These are phyloP conservation scores for Dicycla oo DNA, from an alignment of 2,888 invertebrate genomes.

Conservation along the genomic window DNA sequence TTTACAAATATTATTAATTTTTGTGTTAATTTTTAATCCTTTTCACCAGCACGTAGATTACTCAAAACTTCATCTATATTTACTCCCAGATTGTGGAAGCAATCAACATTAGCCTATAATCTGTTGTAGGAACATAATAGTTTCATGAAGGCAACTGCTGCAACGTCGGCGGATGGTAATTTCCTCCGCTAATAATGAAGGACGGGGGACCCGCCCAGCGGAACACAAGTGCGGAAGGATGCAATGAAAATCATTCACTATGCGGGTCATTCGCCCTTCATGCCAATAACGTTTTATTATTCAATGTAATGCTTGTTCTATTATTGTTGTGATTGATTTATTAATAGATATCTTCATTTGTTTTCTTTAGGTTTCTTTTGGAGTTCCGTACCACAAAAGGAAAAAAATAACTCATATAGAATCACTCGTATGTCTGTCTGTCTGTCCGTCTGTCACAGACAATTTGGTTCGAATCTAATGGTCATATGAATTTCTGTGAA, in stretches of 20 bases:
- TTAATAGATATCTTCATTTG: conserved; percentile 1
- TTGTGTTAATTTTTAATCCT: neutral
- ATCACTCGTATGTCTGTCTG: no score
- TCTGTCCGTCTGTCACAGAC: no score
- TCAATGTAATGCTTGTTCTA: conserved; percentile 1
- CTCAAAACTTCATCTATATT: neutral
- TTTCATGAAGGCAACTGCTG: conserved; percentile 57
- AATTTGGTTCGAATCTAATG: no score
- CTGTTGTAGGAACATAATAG: conserved; percentile 42
- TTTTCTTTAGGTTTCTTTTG: conserved; percentile 22
- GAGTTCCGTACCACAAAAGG: no score
- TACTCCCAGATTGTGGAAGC: conserved; percentile 9
- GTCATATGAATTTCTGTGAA: no score
- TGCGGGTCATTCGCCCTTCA: conserved; percentile 49
- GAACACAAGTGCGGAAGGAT: conserved; percentile 62
- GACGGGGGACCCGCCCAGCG: conserved; percentile 68
- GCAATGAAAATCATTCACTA: conserved; percentile 59
- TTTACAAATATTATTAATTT: neutral
- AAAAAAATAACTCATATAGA: no score
- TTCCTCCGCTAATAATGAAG: conserved; percentile 73
- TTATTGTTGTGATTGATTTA: conserved; percentile 6
- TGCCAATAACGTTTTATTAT: conserved; percentile 39
- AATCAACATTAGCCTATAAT: conserved; percentile 26
- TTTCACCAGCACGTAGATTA: neutral
- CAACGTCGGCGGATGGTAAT: conserved; percentile 74